Conservation (phyloP, 2,113 vertebrate genomes). For the Vidua macroura region DNA sequence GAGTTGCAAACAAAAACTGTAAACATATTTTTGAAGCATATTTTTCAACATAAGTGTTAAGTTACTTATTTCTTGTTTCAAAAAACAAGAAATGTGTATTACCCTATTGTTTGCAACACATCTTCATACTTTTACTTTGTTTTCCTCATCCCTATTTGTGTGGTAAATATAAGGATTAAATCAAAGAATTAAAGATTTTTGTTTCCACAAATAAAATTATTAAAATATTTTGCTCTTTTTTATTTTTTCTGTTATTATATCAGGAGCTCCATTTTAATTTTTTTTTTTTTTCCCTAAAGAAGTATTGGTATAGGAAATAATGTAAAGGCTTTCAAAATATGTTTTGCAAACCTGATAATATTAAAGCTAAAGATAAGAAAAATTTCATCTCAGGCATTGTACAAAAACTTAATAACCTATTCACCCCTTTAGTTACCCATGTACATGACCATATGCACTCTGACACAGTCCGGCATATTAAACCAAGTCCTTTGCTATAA, state of each 20-base stretch:
- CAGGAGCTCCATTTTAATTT: neutral
- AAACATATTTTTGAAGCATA: neutral
- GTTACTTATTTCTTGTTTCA: neutral
- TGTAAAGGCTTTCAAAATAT: neutral
- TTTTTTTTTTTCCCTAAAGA: neutral
- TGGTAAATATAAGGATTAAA: neutral
- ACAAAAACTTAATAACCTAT: neutral
- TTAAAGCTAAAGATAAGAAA: neutral
- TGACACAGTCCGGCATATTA: neutral
- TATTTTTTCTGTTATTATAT: neutral
- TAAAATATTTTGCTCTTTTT: neutral
- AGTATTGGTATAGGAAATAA: neutral
- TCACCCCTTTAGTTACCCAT: neutral
- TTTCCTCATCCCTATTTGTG: neutral
- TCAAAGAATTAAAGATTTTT: neutral
- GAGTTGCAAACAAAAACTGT: neutral
- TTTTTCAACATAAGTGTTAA: neutral
- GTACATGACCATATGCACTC: no score
- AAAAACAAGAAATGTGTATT: neutral
- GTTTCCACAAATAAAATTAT: neutral
- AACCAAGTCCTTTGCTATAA: neutral
- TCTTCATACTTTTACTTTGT: neutral
- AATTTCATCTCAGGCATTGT: neutral
- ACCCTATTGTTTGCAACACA: neutral
- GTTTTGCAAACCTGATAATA: neutral